Evolutionary conservation across 2,113 vertebrate species (phyloP), one percentile per base, ranked within the genome.

Genomic region (Dicaeum eximium): DNA sequence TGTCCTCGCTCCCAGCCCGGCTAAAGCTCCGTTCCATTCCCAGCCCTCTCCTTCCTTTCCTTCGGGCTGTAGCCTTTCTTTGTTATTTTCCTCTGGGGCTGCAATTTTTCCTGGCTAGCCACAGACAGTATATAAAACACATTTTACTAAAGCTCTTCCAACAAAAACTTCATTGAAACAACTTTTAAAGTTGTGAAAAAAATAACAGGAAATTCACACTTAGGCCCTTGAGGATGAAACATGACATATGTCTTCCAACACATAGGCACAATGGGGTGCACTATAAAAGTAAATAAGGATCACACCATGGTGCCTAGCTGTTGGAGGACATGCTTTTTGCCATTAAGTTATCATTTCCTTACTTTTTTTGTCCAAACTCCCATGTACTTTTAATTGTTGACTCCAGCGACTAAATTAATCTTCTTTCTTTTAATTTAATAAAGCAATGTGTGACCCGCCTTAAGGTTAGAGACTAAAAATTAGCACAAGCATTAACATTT

Each of bases 241-340:
- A 96, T 97, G 96, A 97, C 96, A 97, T 96, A 97, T 95, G 95
- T 97, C 97, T 95, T 96, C 93, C 94, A 97, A 97, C 97, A 97
- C 97, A 96, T 96, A 96, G 94, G 96, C 97, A 97, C 95, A 95
- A 96, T 97, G 96, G 95, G 97, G 96, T 96, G 94, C 75, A 1
- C 96, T 96, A 96, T 97, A 97, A 97, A 97, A 97, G 96, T 97
- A 97, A 97, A 97, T 97, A 96, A 97, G 96, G 96, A 96, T 97
- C 97, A 96, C 96, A 94, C 94, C 94, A 97, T 96, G 97, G 96
- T 96, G 97, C 96, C 97, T 96, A 96, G 95, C 96, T 96, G 96
- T 96, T 96, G 88, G 96, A 97, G 91, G 96, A 96, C 95, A 94
- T 91, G 95, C 89, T 79, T 97, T 96, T 97, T 97, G 91, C 95